These are phyloP conservation scores for Nomada ferruginata DNA, from an alignment of 2,888 invertebrate genomes.

Conservation along the genomic window DNA sequence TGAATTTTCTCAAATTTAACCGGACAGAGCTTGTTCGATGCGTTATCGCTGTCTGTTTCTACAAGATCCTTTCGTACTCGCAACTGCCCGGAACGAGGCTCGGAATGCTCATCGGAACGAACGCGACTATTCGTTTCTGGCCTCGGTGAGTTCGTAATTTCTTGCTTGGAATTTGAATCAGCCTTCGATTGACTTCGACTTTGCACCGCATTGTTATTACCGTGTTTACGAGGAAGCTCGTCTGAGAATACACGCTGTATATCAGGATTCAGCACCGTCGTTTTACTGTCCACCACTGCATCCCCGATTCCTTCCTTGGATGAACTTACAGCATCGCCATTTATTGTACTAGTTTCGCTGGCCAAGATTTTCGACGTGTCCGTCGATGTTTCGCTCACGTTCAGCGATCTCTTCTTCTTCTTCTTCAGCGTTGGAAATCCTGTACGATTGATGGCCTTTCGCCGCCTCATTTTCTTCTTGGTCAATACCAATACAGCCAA, in stretches of 20 bases:
- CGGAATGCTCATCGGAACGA: constrained; percentile 66
- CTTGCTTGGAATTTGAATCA: background rate
- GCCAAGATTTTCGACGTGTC: constrained; percentile 28
- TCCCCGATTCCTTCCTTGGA: constrained; percentile 42
- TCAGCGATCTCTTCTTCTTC: constrained; percentile 89
- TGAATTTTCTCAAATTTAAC: constrained; percentile 80
- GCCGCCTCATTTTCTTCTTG: constrained; percentile 87
- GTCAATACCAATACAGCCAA: constrained; percentile 70
- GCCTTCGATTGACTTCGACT: background rate
- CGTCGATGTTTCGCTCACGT: constrained; percentile 62
- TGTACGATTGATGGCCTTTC: constrained; percentile 93
- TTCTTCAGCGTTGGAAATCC: constrained; percentile 94
- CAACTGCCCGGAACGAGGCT: constrained; percentile 75
- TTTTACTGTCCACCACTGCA: constrained; percentile 50
- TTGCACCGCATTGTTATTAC: background rate
- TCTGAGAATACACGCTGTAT: constrained; percentile 13
- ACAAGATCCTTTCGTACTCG: constrained; percentile 80
- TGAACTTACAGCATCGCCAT: constrained; percentile 6
- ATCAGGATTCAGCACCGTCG: constrained; percentile 34
- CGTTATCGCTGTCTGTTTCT: constrained; percentile 75
- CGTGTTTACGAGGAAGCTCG: background rate
- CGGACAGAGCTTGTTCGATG: constrained; percentile 78
- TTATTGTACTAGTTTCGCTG: constrained; percentile 1
- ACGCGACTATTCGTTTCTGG: constrained; percentile 59
- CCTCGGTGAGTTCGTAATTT: constrained; percentile 18